These are phyloP conservation scores for Electrophaes corylata DNA, from an alignment of 2,888 invertebrate genomes.

Conservation along the genomic window DNA sequence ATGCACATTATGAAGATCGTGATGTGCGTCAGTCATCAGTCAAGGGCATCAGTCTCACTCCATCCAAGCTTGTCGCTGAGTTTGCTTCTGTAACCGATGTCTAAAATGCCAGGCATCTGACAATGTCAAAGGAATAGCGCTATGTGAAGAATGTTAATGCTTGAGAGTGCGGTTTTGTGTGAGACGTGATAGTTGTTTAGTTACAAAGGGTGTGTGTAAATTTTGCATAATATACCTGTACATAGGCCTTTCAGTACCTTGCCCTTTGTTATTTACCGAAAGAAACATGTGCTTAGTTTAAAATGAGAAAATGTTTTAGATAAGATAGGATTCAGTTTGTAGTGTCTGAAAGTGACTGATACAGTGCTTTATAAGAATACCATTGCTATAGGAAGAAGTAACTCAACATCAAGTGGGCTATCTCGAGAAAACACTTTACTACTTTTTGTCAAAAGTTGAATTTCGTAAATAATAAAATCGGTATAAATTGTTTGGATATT, in stretches of 20 bases:
- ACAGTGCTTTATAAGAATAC: too few species aligned
- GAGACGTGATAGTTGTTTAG: slow-evolving; percentile 37
- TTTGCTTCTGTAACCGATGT: slow-evolving; percentile 18
- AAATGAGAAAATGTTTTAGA: too few species aligned
- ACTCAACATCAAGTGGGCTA: too few species aligned
- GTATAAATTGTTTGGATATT: neutral
- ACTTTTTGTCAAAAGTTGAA: neutral
- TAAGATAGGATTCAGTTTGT: too few species aligned
- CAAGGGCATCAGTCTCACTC: too few species aligned
- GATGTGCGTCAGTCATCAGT: too few species aligned
- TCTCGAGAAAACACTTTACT: too few species aligned
- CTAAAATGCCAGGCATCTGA: slow-evolving; percentile 48
- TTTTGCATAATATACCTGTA: slow-evolving; percentile 18
- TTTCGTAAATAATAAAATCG: too few species aligned
- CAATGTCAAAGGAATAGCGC: slow-evolving; percentile 53
- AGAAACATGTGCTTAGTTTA: too few species aligned
- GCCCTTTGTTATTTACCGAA: slow-evolving; percentile 10
- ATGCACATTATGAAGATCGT: too few species aligned
- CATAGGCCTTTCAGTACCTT: slow-evolving; percentile 9
- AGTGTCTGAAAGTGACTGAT: too few species aligned
- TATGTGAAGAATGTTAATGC: slow-evolving; percentile 52
- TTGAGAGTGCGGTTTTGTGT: slow-evolving; percentile 38
- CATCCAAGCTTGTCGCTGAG: slow-evolving; percentile 1
- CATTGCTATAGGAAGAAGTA: too few species aligned
- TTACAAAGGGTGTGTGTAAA: slow-evolving; percentile 32